phyloP scores from a whole-genome alignment of 2,113 vertebrate genomes.

The Pseudonaja textilis region DNA sequence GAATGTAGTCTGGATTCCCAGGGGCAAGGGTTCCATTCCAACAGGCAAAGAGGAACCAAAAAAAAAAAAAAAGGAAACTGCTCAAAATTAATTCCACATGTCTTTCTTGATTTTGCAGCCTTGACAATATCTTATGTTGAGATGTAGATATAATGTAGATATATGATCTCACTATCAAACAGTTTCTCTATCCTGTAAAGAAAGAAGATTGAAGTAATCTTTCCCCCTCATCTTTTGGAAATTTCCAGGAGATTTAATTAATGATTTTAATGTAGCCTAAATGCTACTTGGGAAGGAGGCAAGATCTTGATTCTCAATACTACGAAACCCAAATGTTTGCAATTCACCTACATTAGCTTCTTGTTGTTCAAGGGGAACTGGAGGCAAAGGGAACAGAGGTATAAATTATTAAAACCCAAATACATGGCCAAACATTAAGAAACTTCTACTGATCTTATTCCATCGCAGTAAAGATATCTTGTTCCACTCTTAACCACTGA shows the following conservation, averaged over 20 bases:
- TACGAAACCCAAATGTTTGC: neutral
- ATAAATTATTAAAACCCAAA: neutral
- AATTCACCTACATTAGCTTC: neutral
- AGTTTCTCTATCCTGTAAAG: neutral
- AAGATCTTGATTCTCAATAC: neutral
- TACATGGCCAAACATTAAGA: neutral
- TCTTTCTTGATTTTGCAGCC: too few relatives aligned
- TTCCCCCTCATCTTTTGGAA: neutral
- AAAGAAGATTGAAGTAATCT: neutral
- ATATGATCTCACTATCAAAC: neutral
- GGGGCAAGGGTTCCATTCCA: neutral
- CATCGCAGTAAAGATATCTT: neutral
- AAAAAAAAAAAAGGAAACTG: too few relatives aligned
- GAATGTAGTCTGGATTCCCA: neutral
- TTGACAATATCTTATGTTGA: neutral
- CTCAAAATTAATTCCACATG: too few relatives aligned
- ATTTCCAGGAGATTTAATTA: neutral
- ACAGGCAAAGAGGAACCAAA: neutral
- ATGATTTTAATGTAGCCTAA: neutral
- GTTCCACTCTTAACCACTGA: neutral
- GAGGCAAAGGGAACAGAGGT: neutral
- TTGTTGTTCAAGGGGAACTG: neutral
- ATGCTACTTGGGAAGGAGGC: neutral
- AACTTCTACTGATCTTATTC: neutral
- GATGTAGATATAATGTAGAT: neutral